Evolutionary conservation across 2,888 invertebrate genomes (phyloP).

Genomic region (Syrphus vitripennis): DNA sequence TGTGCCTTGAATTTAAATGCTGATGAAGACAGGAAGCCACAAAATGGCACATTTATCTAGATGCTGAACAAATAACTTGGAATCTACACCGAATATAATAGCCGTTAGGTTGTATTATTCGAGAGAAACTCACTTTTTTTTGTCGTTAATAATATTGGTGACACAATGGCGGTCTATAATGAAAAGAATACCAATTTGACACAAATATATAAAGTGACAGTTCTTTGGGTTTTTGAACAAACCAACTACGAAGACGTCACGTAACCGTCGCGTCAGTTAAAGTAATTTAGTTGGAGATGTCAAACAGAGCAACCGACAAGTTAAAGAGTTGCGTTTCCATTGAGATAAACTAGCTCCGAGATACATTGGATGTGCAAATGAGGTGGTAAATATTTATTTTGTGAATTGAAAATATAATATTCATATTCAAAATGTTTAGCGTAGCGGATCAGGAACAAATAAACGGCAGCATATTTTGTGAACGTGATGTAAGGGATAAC

Average conservation of each 20-base stretch:
- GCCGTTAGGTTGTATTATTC: slow-evolving; percentile 41
- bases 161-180: slow-evolving; percentile 55
- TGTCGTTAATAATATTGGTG: background rate
- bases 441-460: slow-evolving; percentile 42
- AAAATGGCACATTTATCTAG: slow-evolving; percentile 37
- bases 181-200: slow-evolving; percentile 37
- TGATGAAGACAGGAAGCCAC: slow-evolving; percentile 67
- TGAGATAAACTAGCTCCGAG: slow-evolving; percentile 64
- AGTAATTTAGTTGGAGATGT: background rate
- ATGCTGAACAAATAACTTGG: slow-evolving; percentile 34
- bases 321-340: slow-evolving; percentile 65
- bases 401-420: background rate
- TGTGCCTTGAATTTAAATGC: slow-evolving; percentile 37
- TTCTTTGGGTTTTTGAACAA: background rate
- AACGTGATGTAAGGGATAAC: slow-evolving; percentile 35
- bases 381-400: slow-evolving; percentile 34
- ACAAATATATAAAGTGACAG: slow-evolving; percentile 33
- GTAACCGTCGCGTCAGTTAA: background rate
- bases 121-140: background rate
- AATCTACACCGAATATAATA: background rate
- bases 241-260: background rate
- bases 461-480: slow-evolving; percentile 30
- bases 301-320: slow-evolving; percentile 33
- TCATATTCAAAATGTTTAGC: slow-evolving; percentile 16
- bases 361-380: slow-evolving; percentile 58